A percentile compares a stretch with the other conserved stretches of the same genome.
These are phyloP conservation scores for Sarcophaga subvicina DNA, from an alignment of 2,888 invertebrate species.

Conservation along the genomic window DNA sequence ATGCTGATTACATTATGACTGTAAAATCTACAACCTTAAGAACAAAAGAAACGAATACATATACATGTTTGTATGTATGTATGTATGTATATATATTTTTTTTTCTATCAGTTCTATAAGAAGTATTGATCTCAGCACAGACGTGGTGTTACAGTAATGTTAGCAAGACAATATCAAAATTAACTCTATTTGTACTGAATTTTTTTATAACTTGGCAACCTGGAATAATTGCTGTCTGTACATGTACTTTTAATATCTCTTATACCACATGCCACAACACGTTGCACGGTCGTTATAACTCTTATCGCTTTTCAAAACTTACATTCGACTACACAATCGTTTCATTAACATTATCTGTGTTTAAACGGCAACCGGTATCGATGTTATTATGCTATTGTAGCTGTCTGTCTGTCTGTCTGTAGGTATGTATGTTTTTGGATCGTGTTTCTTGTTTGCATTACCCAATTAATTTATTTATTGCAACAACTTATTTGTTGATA, in stretches of 20 bases:
- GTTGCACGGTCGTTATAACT: slow-evolving; percentile 37
- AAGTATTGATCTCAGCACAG: no score
- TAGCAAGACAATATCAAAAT: no score
- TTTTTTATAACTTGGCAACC: not conserved
- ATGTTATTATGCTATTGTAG: slow-evolving; percentile 8
- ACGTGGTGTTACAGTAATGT: no score
- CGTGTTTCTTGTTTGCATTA: slow-evolving; percentile 25
- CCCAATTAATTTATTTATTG: slow-evolving; percentile 46
- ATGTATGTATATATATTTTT: no score
- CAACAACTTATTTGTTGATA: slow-evolving; percentile 53
- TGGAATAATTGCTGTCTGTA: not conserved
- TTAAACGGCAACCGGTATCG: slow-evolving; percentile 49
- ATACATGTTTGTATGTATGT: no score
- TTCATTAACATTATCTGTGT: slow-evolving; percentile 62
- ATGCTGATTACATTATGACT: no score
- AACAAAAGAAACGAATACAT: no score
- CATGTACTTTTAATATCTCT: not conserved
- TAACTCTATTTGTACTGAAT: no score
- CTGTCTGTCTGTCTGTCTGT: not conserved
- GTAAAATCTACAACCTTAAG: no score
- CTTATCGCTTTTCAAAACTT: slow-evolving; percentile 32
- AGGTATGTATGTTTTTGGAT: not conserved
- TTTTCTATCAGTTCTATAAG: no score
- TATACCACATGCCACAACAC: slow-evolving; percentile 50
- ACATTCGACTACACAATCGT: slow-evolving; percentile 44